Percentiles rank a stretch among this genome's conserved stretches.
Evolutionary conservation across 2,113 vertebrate genomes (phyloP).

Genomic region (Chlamydotis undulata): DNA sequence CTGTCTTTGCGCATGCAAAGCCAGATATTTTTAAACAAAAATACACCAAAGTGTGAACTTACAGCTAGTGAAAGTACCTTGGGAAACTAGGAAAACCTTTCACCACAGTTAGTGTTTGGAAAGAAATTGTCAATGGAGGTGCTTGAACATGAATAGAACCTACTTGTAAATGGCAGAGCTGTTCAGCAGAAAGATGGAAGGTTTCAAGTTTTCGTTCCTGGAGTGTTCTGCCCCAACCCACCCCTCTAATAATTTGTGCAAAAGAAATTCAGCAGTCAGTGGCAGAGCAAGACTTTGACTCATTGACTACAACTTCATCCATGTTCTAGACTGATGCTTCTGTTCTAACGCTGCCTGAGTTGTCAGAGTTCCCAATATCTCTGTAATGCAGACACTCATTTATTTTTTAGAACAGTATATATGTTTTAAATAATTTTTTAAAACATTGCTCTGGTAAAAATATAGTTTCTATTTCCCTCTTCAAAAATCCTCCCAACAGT

Average conservation of each 20-base stretch:
- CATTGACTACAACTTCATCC: background rate
- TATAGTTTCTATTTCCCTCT: background rate
- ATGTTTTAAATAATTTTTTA: background rate
- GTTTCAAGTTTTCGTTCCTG: background rate
- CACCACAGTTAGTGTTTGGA: background rate
- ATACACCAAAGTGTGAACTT: background rate
- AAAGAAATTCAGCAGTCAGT: background rate
- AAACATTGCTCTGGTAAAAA: background rate
- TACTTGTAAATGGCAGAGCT: background rate
- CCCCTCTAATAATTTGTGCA: background rate
- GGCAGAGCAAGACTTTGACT: background rate
- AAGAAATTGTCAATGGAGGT: background rate
- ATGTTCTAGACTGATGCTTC: background rate
- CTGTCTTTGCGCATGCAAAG: background rate
- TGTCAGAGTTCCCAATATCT: background rate
- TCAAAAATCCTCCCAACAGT: background rate
- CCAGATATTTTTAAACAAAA: background rate
- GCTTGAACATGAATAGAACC: background rate
- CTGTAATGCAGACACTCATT: background rate
- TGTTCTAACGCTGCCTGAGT: background rate
- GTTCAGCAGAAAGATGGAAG: background rate
- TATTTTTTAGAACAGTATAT: background rate
- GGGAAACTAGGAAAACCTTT: background rate
- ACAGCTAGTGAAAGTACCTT: background rate
- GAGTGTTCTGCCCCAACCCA: background rate